Evolutionary conservation across 2,797 vertebrate genomes (phyloP), one percentile per base, ranked within the genome.

Genomic region (Phrynocephalus forsythii): DNA sequence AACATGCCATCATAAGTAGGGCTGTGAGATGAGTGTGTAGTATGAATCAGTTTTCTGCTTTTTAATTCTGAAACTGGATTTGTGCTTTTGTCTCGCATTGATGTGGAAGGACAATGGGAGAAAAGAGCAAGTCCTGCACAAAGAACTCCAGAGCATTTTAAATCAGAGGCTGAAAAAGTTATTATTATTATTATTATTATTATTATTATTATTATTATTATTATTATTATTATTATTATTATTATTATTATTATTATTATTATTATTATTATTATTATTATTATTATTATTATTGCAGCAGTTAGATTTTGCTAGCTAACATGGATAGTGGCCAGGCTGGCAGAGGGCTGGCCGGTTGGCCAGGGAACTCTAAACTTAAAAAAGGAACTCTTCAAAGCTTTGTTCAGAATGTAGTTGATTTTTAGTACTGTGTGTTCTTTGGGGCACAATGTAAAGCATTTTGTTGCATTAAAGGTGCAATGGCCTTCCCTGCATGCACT

Each of bases 401-500:
- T 89, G 16, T 33, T 9, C 30, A 28, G 48, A 84, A 80, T 48
- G 2, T 50, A 26, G 20, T 63, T 24, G 30, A 44, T 71, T 79
- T 7, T 3, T 0, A 8, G 60, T 7, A 0, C 16, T 1, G 1
- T 22, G 2, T 22, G 5, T 66, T 73, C 20, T 50, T 69, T 26
- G 6, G 6, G 56, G 26, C 15, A 7, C 56, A 72, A 56, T 10
- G 83, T 52, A 60, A 28, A 83, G 33, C 11, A 0, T 84, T 86
- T 91, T 82, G 85, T 73, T 90, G 89, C 81, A 92, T 90, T 92
- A 91, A 94, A 93, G 66, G 86, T 92, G 84, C 81, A 88, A 44
- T 50, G 48, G 63, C 75, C 3, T 56, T 56, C 52, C 9, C 52
- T 9, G 15, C 81, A 90, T 80, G 91, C 90, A 92, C 88, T 28